Base-by-base conservation (phyloP, 2,797 vertebrate genomes). In the Spheniscus humboldti region DNA sequence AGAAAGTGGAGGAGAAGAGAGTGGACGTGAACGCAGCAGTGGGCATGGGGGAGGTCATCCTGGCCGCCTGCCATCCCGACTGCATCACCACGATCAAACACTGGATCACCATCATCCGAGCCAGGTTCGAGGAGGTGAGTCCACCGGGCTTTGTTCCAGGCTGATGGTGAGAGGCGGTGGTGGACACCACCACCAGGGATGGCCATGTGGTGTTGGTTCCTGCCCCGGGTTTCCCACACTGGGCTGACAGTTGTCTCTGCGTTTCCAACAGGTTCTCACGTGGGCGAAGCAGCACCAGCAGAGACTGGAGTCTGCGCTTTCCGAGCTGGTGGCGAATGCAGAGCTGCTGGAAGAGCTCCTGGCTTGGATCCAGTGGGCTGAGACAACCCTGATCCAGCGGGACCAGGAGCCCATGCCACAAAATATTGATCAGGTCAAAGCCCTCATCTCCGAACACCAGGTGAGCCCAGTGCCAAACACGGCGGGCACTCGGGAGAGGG, bases 81-180 rank as follows among this genome's bases (percentile, higher is more conserved):
- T 99, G 99, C 97, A 98, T 99, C 98, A 99, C 99, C 88, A 99
- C 99, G 73, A 99, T 99, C 97, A 99, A 99, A 92, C 99, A 99
- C 98, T 99, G 99, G 99, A 99, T 99, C 98, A 99, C 99, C 96
- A 99, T 99, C 98, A 99, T 99, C 98, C 97, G 99, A 28, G 99
- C 99, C 16, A 98, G 99, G 86, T 99, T 99, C 0, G 99, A 99
- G 97, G 99, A 99, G 98, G 99, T 99, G 95, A 97, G 98, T 95
- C 22, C 43, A 5, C 22, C 28, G 1, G 60, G 80, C 1, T 11
- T 4, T 1, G 18, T 2, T 74, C 39, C 35, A 11, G 71, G 62
- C 62, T 37, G 59, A 7, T 3, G 68, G 4, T 1, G 60, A 33
- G 60, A 25, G 27, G 2, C 0, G 18, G 18, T 14, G 71, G 64